phyloP scores from a whole-genome alignment of 2,797 vertebrate genomes.

The Myotis daubentonii region DNA sequence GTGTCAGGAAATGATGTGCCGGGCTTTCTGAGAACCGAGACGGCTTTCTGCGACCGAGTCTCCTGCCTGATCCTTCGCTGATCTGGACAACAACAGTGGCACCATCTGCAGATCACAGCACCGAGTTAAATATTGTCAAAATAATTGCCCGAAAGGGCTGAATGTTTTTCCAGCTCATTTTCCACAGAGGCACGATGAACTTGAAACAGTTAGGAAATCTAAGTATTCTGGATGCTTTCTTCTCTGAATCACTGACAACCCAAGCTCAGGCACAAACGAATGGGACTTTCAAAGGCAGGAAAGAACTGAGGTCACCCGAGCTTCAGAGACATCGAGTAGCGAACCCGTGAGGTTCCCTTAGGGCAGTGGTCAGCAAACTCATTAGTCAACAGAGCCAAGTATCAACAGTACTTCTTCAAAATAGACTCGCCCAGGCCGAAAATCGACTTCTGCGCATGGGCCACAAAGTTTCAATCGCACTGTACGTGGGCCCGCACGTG shows the following conservation, averaged over 20 bases:
- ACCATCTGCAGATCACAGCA: background rate
- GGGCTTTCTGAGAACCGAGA: background rate
- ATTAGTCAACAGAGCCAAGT: too few relatives aligned
- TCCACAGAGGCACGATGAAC: background rate
- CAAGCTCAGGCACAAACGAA: background rate
- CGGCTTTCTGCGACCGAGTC: background rate
- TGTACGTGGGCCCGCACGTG: too few relatives aligned
- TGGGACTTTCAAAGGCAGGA: background rate
- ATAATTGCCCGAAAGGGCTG: background rate
- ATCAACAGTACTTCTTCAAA: too few relatives aligned
- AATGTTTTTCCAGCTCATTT: background rate
- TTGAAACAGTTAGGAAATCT: background rate
- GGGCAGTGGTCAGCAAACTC: too few relatives aligned
- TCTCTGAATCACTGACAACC: background rate
- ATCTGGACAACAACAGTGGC: background rate
- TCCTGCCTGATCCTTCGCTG: background rate
- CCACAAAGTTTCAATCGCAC: too few relatives aligned
- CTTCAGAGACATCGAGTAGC: slow-evolving; percentile 6
- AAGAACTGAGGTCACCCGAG: background rate
- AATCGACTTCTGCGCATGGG: too few relatives aligned
- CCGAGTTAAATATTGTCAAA: background rate
- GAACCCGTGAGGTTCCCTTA: background rate
- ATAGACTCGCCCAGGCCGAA: too few relatives aligned
- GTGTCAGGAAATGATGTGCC: background rate
- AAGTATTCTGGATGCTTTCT: background rate